These are phyloP conservation scores for Eutrigla gurnardus DNA, from an alignment of 2,797 vertebrate genomes.

Conservation along the genomic window DNA sequence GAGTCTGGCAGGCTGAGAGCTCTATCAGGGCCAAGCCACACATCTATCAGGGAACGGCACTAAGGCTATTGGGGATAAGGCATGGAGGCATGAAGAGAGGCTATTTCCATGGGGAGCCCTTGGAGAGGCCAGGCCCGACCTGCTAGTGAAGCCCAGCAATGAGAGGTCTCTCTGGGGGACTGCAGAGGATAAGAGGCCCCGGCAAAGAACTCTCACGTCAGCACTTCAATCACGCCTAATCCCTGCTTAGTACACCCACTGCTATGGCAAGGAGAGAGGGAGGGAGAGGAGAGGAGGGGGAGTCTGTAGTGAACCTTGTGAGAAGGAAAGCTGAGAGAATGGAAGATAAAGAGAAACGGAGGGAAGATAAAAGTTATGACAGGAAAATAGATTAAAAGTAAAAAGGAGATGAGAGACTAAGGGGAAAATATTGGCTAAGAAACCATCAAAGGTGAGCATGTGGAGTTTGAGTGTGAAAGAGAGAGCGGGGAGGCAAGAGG, in stretches of 20 bases:
- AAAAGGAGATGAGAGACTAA: conserved; percentile 66
- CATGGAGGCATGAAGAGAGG: conserved; percentile 74
- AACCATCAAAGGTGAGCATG: conserved; percentile 71
- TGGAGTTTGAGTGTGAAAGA: conserved; percentile 50
- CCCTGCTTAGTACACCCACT: conserved; percentile 84
- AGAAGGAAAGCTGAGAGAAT: conserved; percentile 53
- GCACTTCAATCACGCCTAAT: conserved; percentile 85
- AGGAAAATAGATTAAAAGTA: conserved; percentile 61
- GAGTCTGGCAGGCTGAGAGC: conserved; percentile 57
- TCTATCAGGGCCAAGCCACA: conserved; percentile 74
- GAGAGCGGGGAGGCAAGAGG: conserved; percentile 38
- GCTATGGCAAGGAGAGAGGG: conserved; percentile 68
- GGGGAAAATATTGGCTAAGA: conserved; percentile 51
- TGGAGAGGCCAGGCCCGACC: conserved; percentile 70
- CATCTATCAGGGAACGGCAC: conserved; percentile 74
- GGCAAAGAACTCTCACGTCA: conserved; percentile 80
- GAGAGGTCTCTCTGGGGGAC: conserved; percentile 78
- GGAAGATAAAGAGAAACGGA: conserved; percentile 60
- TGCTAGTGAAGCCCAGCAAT: conserved; percentile 74
- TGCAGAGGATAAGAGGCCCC: conserved; percentile 78
- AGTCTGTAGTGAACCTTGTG: conserved; percentile 24
- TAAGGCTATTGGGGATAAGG: conserved; percentile 75
- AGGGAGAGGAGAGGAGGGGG: conserved; percentile 20
- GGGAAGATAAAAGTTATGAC: conserved; percentile 60
- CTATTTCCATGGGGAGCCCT: conserved; percentile 77